Conservation (phyloP, 1,140 invertebrate species). For the Sweltsa coloradensis region DNA sequence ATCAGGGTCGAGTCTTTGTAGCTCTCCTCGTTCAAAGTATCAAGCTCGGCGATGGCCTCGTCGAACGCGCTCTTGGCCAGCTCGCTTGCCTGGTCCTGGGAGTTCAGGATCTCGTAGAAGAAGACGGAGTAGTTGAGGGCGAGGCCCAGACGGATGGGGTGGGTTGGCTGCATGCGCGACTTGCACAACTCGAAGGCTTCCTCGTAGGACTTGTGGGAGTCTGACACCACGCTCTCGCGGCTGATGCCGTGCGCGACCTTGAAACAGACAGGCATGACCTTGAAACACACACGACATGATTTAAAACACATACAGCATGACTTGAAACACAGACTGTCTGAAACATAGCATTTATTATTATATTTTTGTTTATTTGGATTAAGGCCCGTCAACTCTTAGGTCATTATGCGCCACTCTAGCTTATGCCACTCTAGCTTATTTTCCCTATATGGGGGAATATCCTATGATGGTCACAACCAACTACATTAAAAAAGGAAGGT, state of each 20-base stretch:
- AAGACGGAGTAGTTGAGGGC: slow-evolving; percentile 88
- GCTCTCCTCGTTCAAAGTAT: slow-evolving; percentile 46
- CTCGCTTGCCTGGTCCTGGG: slow-evolving; percentile 45
- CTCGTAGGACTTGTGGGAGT: slow-evolving; percentile 50
- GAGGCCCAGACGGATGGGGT: slow-evolving; percentile 65
- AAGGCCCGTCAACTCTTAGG: no score
- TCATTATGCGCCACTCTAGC: no score
- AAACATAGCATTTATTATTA: no score
- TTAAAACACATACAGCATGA: no score
- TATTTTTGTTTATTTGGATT: no score
- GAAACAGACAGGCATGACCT: no score
- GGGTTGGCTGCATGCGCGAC: slow-evolving; percentile 44
- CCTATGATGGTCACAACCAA: no score
- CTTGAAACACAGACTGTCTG: no score
- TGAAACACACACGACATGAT: no score
- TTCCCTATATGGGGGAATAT: no score
- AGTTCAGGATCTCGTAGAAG: slow-evolving; percentile 53
- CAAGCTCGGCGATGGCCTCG: slow-evolving; percentile 49
- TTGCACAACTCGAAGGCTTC: slow-evolving; percentile 50
- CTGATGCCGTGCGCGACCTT: slow-evolving; percentile 42
- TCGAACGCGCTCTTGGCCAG: slow-evolving; percentile 49
- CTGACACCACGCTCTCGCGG: slow-evolving; percentile 41
- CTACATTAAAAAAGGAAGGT: no score
- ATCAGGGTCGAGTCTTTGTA: slow-evolving; percentile 55
- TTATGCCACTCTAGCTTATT: no score